Evolutionary conservation across 2,888 invertebrate genomes (phyloP).

Genomic region (Epistrophella euchroma): DNA sequence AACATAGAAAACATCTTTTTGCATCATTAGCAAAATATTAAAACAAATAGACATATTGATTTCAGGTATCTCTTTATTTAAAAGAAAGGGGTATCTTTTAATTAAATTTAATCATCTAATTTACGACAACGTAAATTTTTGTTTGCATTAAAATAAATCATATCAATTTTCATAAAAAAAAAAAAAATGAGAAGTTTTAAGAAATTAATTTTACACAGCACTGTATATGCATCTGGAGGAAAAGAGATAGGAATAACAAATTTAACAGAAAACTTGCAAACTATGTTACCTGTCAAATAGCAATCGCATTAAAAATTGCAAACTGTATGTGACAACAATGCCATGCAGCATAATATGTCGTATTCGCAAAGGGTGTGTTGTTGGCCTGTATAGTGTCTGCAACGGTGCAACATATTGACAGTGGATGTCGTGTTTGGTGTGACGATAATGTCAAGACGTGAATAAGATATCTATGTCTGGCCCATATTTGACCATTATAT

Average conservation of each 20-base stretch:
- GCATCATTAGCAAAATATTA: no score
- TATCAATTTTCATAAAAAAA: no score
- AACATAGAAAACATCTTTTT: no score
- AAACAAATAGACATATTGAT: no score
- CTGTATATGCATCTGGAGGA: neutral
- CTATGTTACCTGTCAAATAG: conserved; percentile 78
- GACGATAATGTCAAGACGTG: conserved; percentile 64
- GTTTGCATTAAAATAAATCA: no score
- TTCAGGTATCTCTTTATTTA: no score
- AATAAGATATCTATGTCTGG: conserved; percentile 63
- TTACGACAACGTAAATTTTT: no score
- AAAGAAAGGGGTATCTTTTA: no score
- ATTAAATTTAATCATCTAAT: no score
- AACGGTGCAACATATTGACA: conserved; percentile 34
- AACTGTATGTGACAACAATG: conserved; percentile 72
- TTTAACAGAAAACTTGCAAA: conserved; percentile 69
- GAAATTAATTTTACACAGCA: neutral
- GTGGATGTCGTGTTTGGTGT: conserved; percentile 39
- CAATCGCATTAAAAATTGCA: conserved; percentile 77
- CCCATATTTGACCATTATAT: conserved; percentile 7
- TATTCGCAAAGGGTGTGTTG: conserved; percentile 39
- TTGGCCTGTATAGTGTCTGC: conserved; percentile 14
- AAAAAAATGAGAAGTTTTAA: neutral
- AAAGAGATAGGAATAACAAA: conserved; percentile 4
- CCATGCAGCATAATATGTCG: conserved; percentile 47